These are phyloP conservation scores for Phaonia tiefii DNA, from an alignment of 2,888 invertebrate species.

Conservation along the genomic window DNA sequence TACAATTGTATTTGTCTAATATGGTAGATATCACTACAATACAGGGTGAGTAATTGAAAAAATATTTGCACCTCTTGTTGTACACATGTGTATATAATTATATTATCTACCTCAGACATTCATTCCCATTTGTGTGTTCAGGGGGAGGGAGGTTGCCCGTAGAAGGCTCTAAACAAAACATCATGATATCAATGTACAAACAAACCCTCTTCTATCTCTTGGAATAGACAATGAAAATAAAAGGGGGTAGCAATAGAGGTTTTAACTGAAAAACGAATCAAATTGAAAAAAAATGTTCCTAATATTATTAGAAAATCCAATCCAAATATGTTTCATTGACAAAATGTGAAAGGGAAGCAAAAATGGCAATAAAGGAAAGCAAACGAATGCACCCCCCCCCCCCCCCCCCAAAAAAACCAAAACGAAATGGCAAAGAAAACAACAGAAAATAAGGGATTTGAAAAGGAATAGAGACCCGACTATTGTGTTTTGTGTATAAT, in stretches of 20 bases:
- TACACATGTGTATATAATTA: constrained; percentile 11
- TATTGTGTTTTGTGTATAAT: constrained; percentile 18
- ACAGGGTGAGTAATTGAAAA: constrained; percentile 67
- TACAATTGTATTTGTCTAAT: not conserved
- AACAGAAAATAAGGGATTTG: not conserved
- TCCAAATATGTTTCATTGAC: constrained; percentile 52
- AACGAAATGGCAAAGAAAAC: constrained; percentile 1
- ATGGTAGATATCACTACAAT: constrained; percentile 9
- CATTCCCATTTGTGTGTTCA: constrained; percentile 35
- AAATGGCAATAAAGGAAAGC: constrained; percentile 21
- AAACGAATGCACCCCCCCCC: constrained; percentile 10
- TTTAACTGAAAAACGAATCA: not conserved
- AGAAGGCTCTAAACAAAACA: constrained; percentile 6
- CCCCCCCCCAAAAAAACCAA: no score
- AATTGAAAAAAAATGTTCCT: constrained; percentile 43
- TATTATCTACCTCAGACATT: constrained; percentile 39
- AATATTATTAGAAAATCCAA: not conserved
- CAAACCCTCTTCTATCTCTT: not conserved
- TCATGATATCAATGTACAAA: not conserved
- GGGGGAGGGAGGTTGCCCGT: constrained; percentile 35
- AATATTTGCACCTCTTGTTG: constrained; percentile 53
- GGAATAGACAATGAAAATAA: no score
- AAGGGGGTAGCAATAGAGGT: no score
- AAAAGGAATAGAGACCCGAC: constrained; percentile 23
- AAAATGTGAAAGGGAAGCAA: constrained; percentile 36